A percentile compares a stretch with the other conserved stretches of the same genome.
Evolutionary conservation across 2,797 vertebrate species (phyloP).

Genomic region (Myotis pilosus): DNA sequence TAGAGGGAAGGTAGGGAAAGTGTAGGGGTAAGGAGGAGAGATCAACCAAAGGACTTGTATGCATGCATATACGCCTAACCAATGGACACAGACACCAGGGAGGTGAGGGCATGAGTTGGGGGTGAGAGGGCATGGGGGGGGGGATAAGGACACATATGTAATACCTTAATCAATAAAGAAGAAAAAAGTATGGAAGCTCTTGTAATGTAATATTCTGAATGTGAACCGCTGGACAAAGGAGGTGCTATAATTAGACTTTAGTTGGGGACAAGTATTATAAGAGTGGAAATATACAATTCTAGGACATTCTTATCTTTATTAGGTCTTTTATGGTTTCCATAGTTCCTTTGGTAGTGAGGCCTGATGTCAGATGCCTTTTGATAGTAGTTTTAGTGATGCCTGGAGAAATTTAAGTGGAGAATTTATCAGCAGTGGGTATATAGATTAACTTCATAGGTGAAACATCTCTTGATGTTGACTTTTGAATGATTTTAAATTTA

Average conservation of each 20-base stretch:
- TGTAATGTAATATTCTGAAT: neutral
- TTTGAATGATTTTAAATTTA: constrained; percentile 30
- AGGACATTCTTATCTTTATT: neutral
- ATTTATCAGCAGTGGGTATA: neutral
- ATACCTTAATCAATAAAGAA: no score
- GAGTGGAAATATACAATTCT: neutral
- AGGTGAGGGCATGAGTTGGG: no score
- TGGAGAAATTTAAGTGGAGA: neutral
- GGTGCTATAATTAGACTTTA: neutral
- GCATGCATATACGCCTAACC: no score
- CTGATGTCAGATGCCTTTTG: neutral
- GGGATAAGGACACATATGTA: no score
- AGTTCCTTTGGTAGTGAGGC: neutral
- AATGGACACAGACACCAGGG: no score
- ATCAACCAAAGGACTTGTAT: no score
- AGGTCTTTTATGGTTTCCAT: neutral
- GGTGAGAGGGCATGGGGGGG: no score
- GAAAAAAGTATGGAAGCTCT: constrained; percentile 21
- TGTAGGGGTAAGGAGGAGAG: no score
- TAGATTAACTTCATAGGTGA: neutral
- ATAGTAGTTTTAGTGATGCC: neutral
- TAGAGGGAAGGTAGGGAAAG: no score
- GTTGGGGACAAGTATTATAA: neutral
- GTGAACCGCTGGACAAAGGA: neutral
- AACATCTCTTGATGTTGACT: neutral